These are phyloP conservation scores for Ispidina picta DNA, from an alignment of 2,797 vertebrate species.

Conservation along the genomic window DNA sequence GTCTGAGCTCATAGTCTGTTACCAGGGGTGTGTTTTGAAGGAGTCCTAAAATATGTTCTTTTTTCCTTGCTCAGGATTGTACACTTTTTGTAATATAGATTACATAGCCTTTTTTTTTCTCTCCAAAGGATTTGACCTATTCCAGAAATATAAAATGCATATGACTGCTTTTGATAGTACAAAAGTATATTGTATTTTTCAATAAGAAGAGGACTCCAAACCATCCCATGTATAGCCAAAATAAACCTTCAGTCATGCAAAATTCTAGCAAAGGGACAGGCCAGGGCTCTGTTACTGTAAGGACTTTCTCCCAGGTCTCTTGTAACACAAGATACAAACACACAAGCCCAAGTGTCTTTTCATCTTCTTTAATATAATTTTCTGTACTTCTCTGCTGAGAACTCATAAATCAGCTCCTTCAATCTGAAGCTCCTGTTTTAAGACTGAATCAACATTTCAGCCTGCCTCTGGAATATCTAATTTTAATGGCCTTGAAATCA, in stretches of 20 bases:
- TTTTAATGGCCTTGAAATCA: neutral
- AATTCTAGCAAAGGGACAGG: neutral
- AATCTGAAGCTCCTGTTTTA: neutral
- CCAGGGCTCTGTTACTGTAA: neutral
- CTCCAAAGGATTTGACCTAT: neutral
- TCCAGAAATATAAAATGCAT: neutral
- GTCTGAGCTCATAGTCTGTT: neutral
- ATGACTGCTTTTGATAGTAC: neutral
- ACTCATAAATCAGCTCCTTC: neutral
- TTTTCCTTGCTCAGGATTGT: neutral
- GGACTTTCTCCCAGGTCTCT: neutral
- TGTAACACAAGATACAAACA: neutral
- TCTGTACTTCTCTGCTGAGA: neutral
- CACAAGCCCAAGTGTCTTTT: neutral
- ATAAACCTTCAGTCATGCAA: conserved; percentile 6
- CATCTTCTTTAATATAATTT: neutral
- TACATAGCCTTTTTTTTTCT: neutral
- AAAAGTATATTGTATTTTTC: neutral
- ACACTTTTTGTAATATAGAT: neutral
- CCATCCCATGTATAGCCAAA: neutral
- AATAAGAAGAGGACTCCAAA: conserved; percentile 7
- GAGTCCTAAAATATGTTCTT: neutral
- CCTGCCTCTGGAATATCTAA: neutral
- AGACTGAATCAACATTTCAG: neutral
- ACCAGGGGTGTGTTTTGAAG: neutral